These are phyloP conservation scores for Trichonephila inaurata DNA, from an alignment of 1,140 invertebrate species.

Conservation along the genomic window DNA sequence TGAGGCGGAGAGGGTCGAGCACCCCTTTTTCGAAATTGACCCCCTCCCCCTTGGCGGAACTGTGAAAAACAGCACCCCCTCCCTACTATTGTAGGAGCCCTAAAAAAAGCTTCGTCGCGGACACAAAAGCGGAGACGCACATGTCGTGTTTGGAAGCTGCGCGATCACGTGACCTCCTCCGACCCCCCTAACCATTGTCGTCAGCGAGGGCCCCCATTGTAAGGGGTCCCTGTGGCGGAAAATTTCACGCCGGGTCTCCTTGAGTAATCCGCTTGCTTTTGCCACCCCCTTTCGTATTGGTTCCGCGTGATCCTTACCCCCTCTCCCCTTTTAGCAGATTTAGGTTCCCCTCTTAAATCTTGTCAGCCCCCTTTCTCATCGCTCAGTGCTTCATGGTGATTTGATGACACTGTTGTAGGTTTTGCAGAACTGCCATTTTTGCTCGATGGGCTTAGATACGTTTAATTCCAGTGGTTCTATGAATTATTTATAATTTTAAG, in stretches of 20 bases:
- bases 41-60: slow-evolving; percentile 10
- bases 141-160: slow-evolving; percentile 62
- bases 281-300: slow-evolving; percentile 56
- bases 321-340: slow-evolving; percentile 47
- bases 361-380: neutral
- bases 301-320: slow-evolving; percentile 31
- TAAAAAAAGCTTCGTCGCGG: slow-evolving; percentile 12
- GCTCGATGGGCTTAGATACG: slow-evolving; percentile 29
- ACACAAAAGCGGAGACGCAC: slow-evolving; percentile 57
- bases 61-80: slow-evolving; percentile 56
- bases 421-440: slow-evolving; percentile 53
- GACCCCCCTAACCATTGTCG: slow-evolving; percentile 40
- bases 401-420: slow-evolving; percentile 60
- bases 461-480: slow-evolving; percentile 58
- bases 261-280: slow-evolving; percentile 74
- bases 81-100: neutral
- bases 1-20: neutral
- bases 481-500: slow-evolving; percentile 74
- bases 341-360: neutral
- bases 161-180: slow-evolving; percentile 9
- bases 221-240: slow-evolving; percentile 67
- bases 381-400: slow-evolving; percentile 30
- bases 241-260: slow-evolving; percentile 72
- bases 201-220: slow-evolving; percentile 63
- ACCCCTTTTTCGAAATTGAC: slow-evolving; percentile 37